Evolutionary conservation across 2,888 invertebrate genomes (phyloP), one percentile per base, ranked within the genome.

Genomic region (Nudaria mundana): DNA sequence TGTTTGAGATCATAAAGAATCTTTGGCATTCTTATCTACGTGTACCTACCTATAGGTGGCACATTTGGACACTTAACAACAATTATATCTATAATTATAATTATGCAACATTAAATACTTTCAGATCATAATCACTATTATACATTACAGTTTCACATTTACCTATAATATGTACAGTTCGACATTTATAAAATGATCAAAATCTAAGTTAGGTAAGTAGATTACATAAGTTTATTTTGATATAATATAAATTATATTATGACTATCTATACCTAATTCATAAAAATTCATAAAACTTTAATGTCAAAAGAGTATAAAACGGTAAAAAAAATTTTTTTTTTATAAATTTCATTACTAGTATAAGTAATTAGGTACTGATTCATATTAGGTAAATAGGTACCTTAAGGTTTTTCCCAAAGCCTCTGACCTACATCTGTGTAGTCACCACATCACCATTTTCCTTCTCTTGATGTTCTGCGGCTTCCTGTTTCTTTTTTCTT

Each of bases 401-500:
- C 5, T 20, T 20, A 14, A n/a, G n/a, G 5, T 13, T 2, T 18
- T 5, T 13, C 13, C 12, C 30, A 13, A 5, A 20, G 8, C 8
- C 8, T 11, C 4, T 12, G 18, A 30, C 8, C 20, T 67, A 86
- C 78, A 86, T 83, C 35, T 68, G 79, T 35, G 85, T 85, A n/a
- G 74, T 72, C 3, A 71, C 43, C 0, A 63, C 65, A 24, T 82
- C 81, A 0, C 74, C 74, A 29, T 76, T 82, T 26, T 74, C 76
- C 33, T 67, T 71, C 3, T 48, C 52, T 5, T 65, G 65, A 6
- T 51, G 59, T 5, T 65, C 54, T 7, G 56, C 36, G 1, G 71
- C 62, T 37, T 76, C 74, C 44, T 59, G 71, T 57, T 61, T 71
- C 37, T 68, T 72, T 26, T 73, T 58, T 34, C 65, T 68, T 16